Conservation (phyloP, 1,140 invertebrate species). For the Tenebrio molitor region DNA sequence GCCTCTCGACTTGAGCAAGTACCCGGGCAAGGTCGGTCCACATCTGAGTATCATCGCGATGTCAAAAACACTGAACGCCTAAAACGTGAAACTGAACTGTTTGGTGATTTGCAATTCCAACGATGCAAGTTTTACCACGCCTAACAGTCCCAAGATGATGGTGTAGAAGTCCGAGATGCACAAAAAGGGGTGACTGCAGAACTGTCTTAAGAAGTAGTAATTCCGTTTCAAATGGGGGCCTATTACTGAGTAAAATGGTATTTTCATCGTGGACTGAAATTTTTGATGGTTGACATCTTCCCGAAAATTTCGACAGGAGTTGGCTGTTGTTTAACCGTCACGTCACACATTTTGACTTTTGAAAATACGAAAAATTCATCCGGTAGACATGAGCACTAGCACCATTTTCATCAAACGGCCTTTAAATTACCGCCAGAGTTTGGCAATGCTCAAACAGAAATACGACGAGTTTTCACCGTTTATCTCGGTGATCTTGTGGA, state of each 20-base stretch:
- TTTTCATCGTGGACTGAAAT: conserved; percentile 54
- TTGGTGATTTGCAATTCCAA: conserved; percentile 5
- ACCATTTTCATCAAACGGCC: conserved; percentile 10
- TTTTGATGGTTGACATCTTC: conserved; percentile 33
- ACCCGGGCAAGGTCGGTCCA: conserved; percentile 58
- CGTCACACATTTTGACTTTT: conserved; percentile 29
- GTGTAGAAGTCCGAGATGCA: conserved; percentile 56
- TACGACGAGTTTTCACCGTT: conserved; percentile 2
- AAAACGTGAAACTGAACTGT: conserved; percentile 43
- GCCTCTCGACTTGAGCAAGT: conserved; percentile 55
- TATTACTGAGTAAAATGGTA: conserved; percentile 58
- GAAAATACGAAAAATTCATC: conserved; percentile 3
- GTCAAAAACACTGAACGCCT: conserved; percentile 61
- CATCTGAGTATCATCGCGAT: conserved; percentile 59
- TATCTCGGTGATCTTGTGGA: not conserved
- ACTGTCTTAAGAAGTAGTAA: conserved; percentile 50
- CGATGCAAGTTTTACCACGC: conserved; percentile 53
- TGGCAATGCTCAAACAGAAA: conserved; percentile 5
- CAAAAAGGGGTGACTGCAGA: conserved; percentile 55
- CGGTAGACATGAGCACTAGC: conserved; percentile 14
- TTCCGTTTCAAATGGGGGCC: conserved; percentile 55
- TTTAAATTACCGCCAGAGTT: conserved; percentile 1
- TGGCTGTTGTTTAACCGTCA: not conserved
- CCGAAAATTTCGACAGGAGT: conserved; percentile 11
- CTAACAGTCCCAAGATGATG: conserved; percentile 56